Conservation (phyloP, 2,113 vertebrate genomes). For the Pionites leucogaster region DNA sequence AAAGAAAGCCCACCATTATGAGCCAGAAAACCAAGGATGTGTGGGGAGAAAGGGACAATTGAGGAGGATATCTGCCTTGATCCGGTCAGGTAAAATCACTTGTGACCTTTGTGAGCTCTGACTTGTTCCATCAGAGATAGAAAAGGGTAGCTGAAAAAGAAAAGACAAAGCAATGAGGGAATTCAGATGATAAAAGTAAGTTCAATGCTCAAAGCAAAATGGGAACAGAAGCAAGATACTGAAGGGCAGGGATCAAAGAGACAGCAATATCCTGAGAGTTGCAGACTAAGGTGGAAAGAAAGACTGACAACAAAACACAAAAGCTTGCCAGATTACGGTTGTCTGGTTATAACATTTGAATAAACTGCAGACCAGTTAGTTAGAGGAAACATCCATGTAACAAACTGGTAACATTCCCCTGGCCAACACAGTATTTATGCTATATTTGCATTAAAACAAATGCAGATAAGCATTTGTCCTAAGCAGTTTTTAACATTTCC, state of each 20-base stretch:
- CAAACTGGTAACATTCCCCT: background rate
- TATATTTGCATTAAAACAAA: background rate
- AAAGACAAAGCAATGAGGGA: background rate
- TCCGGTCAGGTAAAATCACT: background rate
- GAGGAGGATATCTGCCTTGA: background rate
- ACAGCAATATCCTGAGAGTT: background rate
- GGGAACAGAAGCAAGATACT: background rate
- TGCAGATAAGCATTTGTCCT: background rate
- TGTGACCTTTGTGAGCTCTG: background rate
- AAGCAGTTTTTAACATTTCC: background rate
- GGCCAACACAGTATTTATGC: background rate
- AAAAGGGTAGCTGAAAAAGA: background rate
- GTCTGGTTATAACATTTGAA: background rate
- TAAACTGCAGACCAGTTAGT: background rate
- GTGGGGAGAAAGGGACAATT: background rate
- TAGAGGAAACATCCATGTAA: background rate
- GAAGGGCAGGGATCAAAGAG: background rate
- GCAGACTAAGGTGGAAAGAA: background rate
- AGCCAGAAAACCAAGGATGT: background rate
- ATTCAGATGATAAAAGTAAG: background rate
- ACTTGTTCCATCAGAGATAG: background rate
- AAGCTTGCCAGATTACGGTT: background rate
- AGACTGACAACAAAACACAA: background rate
- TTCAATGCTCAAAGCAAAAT: background rate
- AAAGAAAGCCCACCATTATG: background rate